These are phyloP conservation scores for Neotragus moschatus DNA, from an alignment of 2,113 vertebrate genomes.

Conservation along the genomic window DNA sequence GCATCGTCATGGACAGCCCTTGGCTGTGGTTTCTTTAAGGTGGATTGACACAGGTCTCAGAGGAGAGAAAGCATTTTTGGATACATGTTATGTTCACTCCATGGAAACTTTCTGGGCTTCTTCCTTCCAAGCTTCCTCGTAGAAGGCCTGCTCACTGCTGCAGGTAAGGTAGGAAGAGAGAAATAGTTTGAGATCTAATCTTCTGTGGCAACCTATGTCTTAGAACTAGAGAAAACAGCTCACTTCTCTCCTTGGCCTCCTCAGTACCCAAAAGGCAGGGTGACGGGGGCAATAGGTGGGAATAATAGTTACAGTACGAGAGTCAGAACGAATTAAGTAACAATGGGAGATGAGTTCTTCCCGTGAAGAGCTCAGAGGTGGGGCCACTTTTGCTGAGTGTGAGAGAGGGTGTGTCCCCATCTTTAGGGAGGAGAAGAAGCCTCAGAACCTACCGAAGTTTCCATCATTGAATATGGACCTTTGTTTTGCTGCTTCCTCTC, in stretches of 20 bases:
- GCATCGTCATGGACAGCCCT: neutral
- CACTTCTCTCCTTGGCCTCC: neutral
- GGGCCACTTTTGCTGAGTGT: neutral
- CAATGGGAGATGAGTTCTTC: neutral
- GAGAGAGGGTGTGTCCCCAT: neutral
- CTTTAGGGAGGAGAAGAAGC: neutral
- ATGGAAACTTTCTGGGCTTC: neutral
- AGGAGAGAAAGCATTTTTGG: neutral
- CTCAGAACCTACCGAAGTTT: neutral
- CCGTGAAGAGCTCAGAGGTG: neutral
- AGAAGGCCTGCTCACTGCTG: neutral
- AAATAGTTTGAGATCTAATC: neutral
- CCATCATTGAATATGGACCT: neutral
- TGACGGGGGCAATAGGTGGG: neutral
- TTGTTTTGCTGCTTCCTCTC: neutral
- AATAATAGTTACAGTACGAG: neutral
- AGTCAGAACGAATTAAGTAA: constrained; percentile 8
- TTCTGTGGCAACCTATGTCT: neutral
- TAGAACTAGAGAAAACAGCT: neutral
- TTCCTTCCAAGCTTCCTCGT: neutral
- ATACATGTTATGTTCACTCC: neutral
- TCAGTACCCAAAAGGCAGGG: neutral
- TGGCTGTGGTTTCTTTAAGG: neutral
- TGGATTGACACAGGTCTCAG: neutral
- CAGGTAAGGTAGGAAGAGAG: neutral